Percentiles rank a stretch among this genome's conserved stretches.
These are phyloP conservation scores for Dryoscopus gambensis DNA, from an alignment of 2,113 vertebrate genomes.

Conservation along the genomic window DNA sequence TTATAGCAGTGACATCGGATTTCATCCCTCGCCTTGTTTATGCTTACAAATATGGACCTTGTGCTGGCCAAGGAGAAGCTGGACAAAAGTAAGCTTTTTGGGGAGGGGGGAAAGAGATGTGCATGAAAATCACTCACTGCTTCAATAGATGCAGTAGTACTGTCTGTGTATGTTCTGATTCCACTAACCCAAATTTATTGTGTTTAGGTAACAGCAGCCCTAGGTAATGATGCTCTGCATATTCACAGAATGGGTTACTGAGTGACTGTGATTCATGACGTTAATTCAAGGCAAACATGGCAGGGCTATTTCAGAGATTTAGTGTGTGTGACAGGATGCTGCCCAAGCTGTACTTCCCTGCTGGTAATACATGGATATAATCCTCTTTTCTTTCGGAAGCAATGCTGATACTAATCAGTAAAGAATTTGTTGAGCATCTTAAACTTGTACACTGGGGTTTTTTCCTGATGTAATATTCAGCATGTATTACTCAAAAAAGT, in stretches of 20 bases:
- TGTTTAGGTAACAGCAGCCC: not conserved
- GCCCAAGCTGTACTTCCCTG: not conserved
- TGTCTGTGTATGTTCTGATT: not conserved
- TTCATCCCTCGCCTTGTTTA: conserved; percentile 97
- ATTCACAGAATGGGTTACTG: not conserved
- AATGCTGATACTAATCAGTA: not conserved
- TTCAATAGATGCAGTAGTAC: not conserved
- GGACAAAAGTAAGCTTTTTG: conserved; percentile 83
- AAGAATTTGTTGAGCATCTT: not conserved
- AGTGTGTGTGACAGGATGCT: not conserved
- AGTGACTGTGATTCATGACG: not conserved
- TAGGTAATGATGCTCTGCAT: not conserved
- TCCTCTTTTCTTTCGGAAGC: not conserved
- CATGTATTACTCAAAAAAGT: not conserved
- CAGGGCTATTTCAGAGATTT: not conserved
- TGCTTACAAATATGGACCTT: conserved; percentile 93
- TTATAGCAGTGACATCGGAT: conserved; percentile 95
- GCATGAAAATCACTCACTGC: not conserved
- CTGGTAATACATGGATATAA: not conserved
- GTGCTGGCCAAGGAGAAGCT: conserved; percentile 85
- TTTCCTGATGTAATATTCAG: not conserved
- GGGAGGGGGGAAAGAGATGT: not conserved
- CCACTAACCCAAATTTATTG: not conserved
- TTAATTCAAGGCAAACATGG: not conserved
- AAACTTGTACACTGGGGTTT: not conserved